phyloP scores from a whole-genome alignment of 2,797 vertebrate species.

The Pantherophis vulpinus region DNA sequence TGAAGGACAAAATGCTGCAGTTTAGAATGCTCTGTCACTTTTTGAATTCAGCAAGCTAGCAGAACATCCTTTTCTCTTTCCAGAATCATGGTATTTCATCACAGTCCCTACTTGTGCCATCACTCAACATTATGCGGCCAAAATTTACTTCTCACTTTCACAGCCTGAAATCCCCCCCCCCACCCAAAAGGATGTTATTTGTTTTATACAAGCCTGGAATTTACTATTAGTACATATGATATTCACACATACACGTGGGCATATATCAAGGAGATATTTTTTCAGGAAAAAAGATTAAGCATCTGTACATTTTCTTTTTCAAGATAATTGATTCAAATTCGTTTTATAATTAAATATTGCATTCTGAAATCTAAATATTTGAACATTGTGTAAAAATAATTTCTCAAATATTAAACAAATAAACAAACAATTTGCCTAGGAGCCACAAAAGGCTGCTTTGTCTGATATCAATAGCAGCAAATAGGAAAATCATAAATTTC shows the following conservation, averaged over 20 bases:
- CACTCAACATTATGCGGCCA: background rate
- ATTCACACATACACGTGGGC: background rate
- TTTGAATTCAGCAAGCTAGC: background rate
- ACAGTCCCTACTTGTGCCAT: background rate
- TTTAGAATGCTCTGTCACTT: background rate
- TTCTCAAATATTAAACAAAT: background rate
- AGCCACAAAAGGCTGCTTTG: constrained; percentile 3
- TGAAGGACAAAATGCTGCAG: background rate
- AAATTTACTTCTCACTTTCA: background rate
- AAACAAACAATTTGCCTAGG: background rate
- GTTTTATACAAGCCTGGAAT: background rate
- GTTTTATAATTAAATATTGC: background rate
- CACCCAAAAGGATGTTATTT: background rate
- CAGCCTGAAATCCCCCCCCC: background rate
- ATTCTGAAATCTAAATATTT: constrained; percentile 16
- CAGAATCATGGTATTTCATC: background rate
- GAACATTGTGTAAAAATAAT: background rate
- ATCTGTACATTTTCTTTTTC: background rate
- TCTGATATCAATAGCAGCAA: background rate
- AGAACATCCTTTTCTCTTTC: background rate
- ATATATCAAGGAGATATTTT: background rate
- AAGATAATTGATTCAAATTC: background rate
- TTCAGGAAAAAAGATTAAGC: background rate
- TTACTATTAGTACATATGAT: background rate
- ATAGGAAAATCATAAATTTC: constrained; percentile 16